phyloP scores from a whole-genome alignment of 2,113 vertebrate genomes.

The Chionodraco myersi region DNA sequence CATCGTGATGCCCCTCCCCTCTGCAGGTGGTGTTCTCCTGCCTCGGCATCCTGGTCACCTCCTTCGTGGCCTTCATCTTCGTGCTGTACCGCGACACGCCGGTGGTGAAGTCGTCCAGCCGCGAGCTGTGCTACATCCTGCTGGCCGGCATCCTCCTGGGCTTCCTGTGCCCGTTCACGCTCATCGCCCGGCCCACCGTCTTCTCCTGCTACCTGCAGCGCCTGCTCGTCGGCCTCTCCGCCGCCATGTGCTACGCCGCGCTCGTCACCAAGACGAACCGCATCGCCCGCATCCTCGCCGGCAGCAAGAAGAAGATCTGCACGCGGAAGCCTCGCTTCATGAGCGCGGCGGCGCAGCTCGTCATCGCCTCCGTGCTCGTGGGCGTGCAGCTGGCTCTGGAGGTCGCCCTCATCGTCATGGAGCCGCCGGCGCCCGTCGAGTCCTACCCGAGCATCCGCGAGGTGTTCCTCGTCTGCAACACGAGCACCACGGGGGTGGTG shows the following conservation, averaged over 20 bases:
- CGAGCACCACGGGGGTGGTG: constrained; percentile 95
- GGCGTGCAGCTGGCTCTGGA: constrained; percentile 93
- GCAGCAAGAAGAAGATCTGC: constrained; percentile 99
- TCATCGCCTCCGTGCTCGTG: constrained; percentile 93
- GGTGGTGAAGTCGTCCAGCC: constrained; percentile 97
- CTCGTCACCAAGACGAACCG: constrained; percentile 98
- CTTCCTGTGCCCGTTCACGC: constrained; percentile 96
- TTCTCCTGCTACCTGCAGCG: constrained; percentile 96
- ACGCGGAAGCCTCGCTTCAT: constrained; percentile 97
- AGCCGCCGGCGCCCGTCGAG: constrained; percentile 93
- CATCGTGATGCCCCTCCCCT: too few species aligned
- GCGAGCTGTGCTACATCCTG: constrained; percentile 98
- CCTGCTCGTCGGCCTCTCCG: constrained; percentile 94
- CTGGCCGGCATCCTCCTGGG: constrained; percentile 96
- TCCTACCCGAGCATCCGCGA: constrained; percentile 97
- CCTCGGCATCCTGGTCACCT: constrained; percentile 94
- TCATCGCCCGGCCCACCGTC: constrained; percentile 92
- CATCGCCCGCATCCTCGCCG: constrained; percentile 96
- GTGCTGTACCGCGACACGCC: constrained; percentile 97
- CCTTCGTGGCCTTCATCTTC: constrained; percentile 96
- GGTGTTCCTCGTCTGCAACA: constrained; percentile 98
- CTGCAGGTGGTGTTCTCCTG: constrained; percentile 91
- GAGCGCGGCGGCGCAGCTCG: constrained; percentile 97
- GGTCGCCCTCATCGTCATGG: constrained; percentile 93
- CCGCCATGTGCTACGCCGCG: constrained; percentile 98